Evolutionary conservation across 2,888 invertebrate species (phyloP), one percentile per base, ranked within the genome.

Genomic region (Dynastes grantii): DNA sequence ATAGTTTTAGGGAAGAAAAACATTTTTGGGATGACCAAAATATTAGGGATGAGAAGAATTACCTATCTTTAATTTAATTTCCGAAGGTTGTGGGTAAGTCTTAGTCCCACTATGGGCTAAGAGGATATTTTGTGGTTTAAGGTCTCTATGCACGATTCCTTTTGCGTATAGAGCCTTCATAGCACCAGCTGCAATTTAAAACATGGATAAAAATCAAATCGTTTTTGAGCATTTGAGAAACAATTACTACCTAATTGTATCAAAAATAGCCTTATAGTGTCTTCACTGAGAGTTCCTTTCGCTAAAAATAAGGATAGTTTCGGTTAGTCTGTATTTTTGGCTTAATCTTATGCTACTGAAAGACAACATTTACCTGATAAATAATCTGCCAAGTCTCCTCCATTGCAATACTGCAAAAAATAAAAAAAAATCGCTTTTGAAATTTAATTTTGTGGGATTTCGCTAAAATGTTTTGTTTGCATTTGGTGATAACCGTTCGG

Each of bases 111-210:
- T 94, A 89, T 98, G 96, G 85, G 97, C 97, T 82, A 99, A 92
- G 81, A 99, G 91, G 87, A 99, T 99, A 90, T 99, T 99, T 91
- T 99, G 99, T 70, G 99, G 99, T 90, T 99, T 99, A 87, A 99
- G 92, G 91, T 99, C 99, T 85, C 99, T 92, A 90, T 99, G 99
- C 80, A 99, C 98, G 86, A 99, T 98, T 84, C 98, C 99, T 91
- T 98, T 99, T 83, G 95, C 96, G 90, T 98, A 96, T 83, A 99
- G 92, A 70, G 99, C 98, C 88, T 96, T 95, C 97, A 99, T 97
- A 80, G 99, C 99, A 85, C 96, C 97, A 84, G 98, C 99, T 95
- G 86, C 77, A 76, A 70, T 68, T 49, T 29, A 55, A 67, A 40
- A 51, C 76, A 79, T 51, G 40, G 37, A n/a, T 40, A 68, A 22